A percentile compares a stretch with the other conserved stretches of the same genome.
Evolutionary conservation across 2,797 vertebrate genomes (phyloP).

Genomic region (Prunella strophiata): DNA sequence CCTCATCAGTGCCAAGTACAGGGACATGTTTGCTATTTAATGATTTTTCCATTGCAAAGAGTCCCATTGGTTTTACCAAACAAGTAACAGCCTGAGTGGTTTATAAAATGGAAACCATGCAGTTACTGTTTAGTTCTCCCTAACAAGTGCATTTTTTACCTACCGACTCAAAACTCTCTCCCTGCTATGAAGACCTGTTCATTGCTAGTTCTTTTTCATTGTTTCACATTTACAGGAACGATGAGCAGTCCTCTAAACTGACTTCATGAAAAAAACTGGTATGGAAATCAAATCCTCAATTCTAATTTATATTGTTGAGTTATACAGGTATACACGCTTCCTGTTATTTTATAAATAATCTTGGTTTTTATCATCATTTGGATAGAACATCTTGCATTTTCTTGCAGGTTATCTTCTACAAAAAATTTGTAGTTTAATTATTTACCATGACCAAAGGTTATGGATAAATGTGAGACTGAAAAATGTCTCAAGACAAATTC

Average conservation of each 20-base stretch:
- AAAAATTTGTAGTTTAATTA: not conserved
- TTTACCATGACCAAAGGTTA: not conserved
- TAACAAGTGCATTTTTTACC: not conserved
- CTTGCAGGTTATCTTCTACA: not conserved
- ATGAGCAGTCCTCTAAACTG: not conserved
- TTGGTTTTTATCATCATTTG: not conserved
- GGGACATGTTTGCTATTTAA: not conserved
- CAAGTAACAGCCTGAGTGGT: not conserved
- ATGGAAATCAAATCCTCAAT: not conserved
- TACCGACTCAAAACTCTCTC: rapidly evolving
- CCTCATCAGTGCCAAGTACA: not conserved
- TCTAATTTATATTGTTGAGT: not conserved
- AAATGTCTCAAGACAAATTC: not conserved
- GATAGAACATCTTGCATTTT: not conserved
- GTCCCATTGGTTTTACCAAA: not conserved
- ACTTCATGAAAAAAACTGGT: not conserved
- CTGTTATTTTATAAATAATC: not conserved
- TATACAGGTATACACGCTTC: not conserved
- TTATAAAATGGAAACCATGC: not conserved
- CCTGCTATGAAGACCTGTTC: not conserved
- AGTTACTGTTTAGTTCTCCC: not conserved
- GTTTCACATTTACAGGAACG: not conserved
- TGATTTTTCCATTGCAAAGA: not conserved
- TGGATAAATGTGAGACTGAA: not conserved
- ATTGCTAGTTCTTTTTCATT: not conserved